Base-by-base conservation (phyloP, 2,888 invertebrate genomes). In the Orchesella flavescens region DNA sequence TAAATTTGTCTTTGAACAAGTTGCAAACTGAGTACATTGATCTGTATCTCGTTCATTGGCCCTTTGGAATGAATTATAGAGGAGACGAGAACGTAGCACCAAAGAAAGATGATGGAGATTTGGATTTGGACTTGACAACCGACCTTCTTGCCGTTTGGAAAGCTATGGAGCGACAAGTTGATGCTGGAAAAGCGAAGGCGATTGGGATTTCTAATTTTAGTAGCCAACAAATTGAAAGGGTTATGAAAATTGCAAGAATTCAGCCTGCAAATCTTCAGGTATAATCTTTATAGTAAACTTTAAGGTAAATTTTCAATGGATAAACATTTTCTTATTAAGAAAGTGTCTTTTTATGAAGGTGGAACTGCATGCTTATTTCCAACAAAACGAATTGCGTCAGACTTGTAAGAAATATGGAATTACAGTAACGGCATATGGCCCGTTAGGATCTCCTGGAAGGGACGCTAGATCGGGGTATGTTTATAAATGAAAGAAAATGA, bases 141-240 rank as follows among this genome's bases (percentile, higher is more conserved):
- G 93, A 96, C 90, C 93, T 94, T 87, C 88, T 93, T 19, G 93
- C 93, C 44, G 91, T 94, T 65, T 97, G 97, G 96, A 83, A 84
- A 76, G 84, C 92, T 85, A 92, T 95, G 92, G 93, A 94, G 89
- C 92, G 92, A 83, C 92, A 94, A 89, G 94, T 94, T 24, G 91
- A 93, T 44, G 91, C 91, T 0, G 96, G 96, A 0, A 91, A 93
- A 21, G 91, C 94, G 0, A 94, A 93, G 89, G 92, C 95, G 13
- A 95, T 97, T 88, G 97, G 97, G 0, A 89, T 97, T 3, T 97
- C 96, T 0, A 97, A 97, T 90, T 94, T 96, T 89, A 96, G 94
- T 89, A 91, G 90, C 34, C 91, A 92, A 21, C 97, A 97, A 91
- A 92, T 97, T 80, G 91, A 92, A 74, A 92, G 93, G 74, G 90